Evolutionary conservation across 2,113 vertebrate species (phyloP).

Genomic region (Pachypanchax playfairii): DNA sequence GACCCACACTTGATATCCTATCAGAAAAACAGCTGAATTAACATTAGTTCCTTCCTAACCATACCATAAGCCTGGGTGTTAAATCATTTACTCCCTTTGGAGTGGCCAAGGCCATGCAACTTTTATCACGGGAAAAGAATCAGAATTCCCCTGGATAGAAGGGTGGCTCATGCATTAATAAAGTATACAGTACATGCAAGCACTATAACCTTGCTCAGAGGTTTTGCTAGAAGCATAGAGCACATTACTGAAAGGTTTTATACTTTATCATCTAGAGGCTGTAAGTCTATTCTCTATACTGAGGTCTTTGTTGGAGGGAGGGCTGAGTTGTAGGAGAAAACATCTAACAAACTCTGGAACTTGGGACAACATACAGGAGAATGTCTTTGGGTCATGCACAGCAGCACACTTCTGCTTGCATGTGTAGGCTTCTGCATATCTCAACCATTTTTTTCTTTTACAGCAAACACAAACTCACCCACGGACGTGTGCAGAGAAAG

Average conservation of each 20-base stretch:
- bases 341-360: slow-evolving; percentile 31
- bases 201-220: slow-evolving; percentile 73
- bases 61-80: slow-evolving; percentile 53
- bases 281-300: slow-evolving; percentile 37
- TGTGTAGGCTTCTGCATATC: slow-evolving; percentile 22
- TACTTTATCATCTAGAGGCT: slow-evolving; percentile 59
- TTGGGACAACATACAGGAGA: slow-evolving; percentile 36
- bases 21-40: slow-evolving; percentile 70
- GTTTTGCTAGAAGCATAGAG: slow-evolving; percentile 56
- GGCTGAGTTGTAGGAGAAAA: slow-evolving; percentile 18
- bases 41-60: slow-evolving; percentile 73
- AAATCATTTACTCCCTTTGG: slow-evolving; percentile 75
- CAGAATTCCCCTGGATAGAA: slow-evolving; percentile 72
- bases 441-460: slow-evolving; percentile 14
- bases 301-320: slow-evolving; percentile 27
- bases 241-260: slow-evolving; percentile 65
- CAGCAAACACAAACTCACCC: slow-evolving; percentile 26
- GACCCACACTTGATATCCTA: slow-evolving; percentile 43
- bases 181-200: slow-evolving; percentile 68
- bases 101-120: slow-evolving; percentile 72
- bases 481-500: slow-evolving; percentile 13
- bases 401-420: slow-evolving; percentile 13
- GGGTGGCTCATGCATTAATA: slow-evolving; percentile 78
- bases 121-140: slow-evolving; percentile 77
- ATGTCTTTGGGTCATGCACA: slow-evolving; percentile 62